A percentile compares a stretch with the other conserved stretches of the same genome.
These are phyloP conservation scores for Microplitis demolitor DNA, from an alignment of 1,140 invertebrate genomes.

Conservation along the genomic window DNA sequence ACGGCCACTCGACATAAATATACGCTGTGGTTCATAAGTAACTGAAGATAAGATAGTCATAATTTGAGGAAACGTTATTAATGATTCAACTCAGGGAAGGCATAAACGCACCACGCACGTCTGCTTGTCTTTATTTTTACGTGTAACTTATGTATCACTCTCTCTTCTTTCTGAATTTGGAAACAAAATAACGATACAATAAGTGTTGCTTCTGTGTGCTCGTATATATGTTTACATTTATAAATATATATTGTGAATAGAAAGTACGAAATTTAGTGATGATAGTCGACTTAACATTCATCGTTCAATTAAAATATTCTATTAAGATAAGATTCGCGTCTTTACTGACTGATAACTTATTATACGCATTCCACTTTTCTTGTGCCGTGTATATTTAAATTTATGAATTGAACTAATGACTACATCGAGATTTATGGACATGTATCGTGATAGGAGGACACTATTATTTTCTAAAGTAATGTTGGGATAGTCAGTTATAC, in stretches of 20 bases:
- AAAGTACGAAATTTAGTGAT: too few species aligned
- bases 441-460: constrained; percentile 12
- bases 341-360: neutral
- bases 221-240: too few species aligned
- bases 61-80: constrained; percentile 43
- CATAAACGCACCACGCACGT: constrained; percentile 11
- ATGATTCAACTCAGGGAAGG: constrained; percentile 19
- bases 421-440: constrained; percentile 5
- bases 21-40: constrained; percentile 34
- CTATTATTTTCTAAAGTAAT: constrained; percentile 5
- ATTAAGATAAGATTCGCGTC: neutral
- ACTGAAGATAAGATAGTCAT: constrained; percentile 44
- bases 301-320: neutral
- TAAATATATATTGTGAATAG: too few species aligned
- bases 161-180: constrained; percentile 4
- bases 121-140: neutral
- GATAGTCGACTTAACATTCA: too few species aligned
- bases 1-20: constrained; percentile 41
- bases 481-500: constrained; percentile 4
- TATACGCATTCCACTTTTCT: neutral
- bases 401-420: neutral
- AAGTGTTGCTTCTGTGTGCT: too few species aligned
- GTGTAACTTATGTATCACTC: neutral
- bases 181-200: neutral
- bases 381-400: neutral